Evolutionary conservation across 2,888 invertebrate genomes (phyloP), one percentile per base, ranked within the genome.

Genomic region (Chydorus sphaericus): DNA sequence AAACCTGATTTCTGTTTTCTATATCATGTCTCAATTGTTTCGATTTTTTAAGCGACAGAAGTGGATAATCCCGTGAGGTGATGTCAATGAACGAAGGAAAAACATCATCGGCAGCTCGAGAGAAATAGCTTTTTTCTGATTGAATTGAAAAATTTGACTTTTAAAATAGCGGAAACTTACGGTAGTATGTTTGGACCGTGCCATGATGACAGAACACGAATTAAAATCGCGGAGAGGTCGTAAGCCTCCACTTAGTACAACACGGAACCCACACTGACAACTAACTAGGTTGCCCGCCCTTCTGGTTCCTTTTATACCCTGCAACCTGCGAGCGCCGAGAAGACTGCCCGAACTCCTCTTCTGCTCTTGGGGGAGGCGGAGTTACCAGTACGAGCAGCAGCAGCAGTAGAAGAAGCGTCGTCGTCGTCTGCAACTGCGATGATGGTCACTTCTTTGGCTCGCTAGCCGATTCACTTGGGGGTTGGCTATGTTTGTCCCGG

Each of bases 171-270:
- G 18, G 23, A 18, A 52, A 52, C 52, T 52, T 52, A 52, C 52
- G 36, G 52, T 52, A 36, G 33, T 52, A 52, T 52, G 33, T 36
- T 52, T 52, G 14, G 52, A 52, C 52, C 52, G 52, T 52, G 52
- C 52, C 52, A 52, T 52, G 30, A 33, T 52, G n/a, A n/a, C n/a
- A n/a, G n/a, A n/a, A n/a, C n/a, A n/a, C n/a, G n/a, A n/a, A n/a
- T n/a, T n/a, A n/a, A n/a, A n/a, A n/a, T n/a, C n/a, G 11, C 36
- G n/a, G 30, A 52, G 52, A 52, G 52, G 52, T 52, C 52, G 11
- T 52, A 33, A 36, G 31, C 23, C 52, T 36, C 36, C 52, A 52
- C 52, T 52, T 50, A 20, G 23, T 36, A 52, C n/a, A 33, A 52
- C 36, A 52, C 52, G 52, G 36, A 52, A 52, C n/a, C 52, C 16